phyloP scores from a whole-genome alignment of 2,888 invertebrate species.

The Leptothorax acervorum region DNA sequence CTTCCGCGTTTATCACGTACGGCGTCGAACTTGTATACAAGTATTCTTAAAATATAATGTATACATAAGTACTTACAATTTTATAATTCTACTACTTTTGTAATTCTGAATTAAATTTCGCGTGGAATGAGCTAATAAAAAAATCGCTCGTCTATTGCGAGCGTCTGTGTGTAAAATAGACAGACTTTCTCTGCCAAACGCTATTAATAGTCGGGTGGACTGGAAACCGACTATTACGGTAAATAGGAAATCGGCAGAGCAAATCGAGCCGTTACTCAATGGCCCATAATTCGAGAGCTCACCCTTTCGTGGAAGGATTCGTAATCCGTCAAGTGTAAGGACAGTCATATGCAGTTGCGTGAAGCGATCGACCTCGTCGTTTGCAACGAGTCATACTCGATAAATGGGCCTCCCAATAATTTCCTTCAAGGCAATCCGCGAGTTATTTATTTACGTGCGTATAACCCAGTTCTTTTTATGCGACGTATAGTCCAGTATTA shows the following conservation, averaged over 20 bases:
- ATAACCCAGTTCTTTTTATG: slow-evolving; percentile 9
- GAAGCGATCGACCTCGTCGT: slow-evolving; percentile 1
- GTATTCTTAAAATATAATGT: background rate
- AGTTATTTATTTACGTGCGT: slow-evolving; percentile 36
- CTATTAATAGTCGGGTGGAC: slow-evolving; percentile 75
- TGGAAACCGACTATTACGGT: slow-evolving; percentile 74
- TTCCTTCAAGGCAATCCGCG: background rate
- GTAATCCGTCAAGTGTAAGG: slow-evolving; percentile 21
- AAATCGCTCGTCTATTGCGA: slow-evolving; percentile 47
- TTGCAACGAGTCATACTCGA: background rate
- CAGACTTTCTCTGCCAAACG: slow-evolving; percentile 73
- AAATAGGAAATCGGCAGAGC: slow-evolving; percentile 73
- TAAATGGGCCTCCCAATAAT: background rate
- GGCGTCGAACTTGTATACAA: background rate
- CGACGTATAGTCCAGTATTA: background rate
- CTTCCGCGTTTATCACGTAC: background rate
- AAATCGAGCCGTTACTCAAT: slow-evolving; percentile 6
- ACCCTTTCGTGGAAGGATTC: background rate
- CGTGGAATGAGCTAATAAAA: slow-evolving; percentile 9
- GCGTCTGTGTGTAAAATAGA: slow-evolving; percentile 54
- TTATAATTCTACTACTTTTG: background rate
- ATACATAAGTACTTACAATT: background rate
- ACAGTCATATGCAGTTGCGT: background rate
- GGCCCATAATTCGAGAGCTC: background rate
- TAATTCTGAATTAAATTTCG: background rate